phyloP scores from a whole-genome alignment of 2,797 vertebrate species.

The Rhinogobio ventralis region DNA sequence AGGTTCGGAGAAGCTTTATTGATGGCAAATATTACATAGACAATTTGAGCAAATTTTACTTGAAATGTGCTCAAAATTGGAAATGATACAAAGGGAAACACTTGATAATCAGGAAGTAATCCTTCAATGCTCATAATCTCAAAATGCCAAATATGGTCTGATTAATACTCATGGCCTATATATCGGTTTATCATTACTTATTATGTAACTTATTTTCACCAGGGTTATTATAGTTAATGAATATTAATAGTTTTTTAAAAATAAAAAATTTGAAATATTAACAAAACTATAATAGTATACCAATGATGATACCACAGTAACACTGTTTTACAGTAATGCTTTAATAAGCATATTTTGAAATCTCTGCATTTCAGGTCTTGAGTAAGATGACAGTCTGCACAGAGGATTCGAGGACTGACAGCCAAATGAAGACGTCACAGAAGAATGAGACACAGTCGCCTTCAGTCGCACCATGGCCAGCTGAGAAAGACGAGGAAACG shows the following conservation, averaged over 20 bases:
- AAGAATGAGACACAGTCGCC: constrained; percentile 50
- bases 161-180: neutral
- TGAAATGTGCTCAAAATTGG: neutral
- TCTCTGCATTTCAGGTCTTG: constrained; percentile 30
- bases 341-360: neutral
- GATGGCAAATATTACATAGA: neutral
- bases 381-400: constrained; percentile 35
- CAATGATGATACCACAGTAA: neutral
- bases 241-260: too few relatives aligned
- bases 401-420: constrained; percentile 58
- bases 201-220: neutral
- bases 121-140: neutral
- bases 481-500: constrained; percentile 73
- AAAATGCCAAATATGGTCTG: neutral
- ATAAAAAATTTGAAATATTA: neutral
- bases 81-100: neutral
- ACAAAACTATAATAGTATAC: neutral
- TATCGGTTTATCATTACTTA: neutral
- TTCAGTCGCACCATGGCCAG: constrained; percentile 53
- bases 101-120: neutral
- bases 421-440: constrained; percentile 58
- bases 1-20: constrained; percentile 15
- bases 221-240: neutral
- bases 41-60: neutral
- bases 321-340: neutral